Percentiles rank a stretch among this genome's conserved stretches.
Conservation (phyloP, 2,113 vertebrate species). For the Oncorhynchus nerka region DNA sequence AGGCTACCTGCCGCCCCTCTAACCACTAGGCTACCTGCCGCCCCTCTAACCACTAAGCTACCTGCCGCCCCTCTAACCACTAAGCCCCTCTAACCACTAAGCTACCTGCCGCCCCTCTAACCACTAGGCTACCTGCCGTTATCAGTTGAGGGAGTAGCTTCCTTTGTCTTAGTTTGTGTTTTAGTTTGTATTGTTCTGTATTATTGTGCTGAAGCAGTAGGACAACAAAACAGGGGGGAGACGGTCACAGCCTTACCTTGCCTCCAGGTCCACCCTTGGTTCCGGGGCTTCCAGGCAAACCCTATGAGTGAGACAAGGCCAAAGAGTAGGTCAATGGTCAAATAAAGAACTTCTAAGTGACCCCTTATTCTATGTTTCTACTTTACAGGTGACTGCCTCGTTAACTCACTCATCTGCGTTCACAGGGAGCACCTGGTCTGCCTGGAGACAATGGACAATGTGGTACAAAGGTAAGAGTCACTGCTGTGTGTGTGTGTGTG, state of each 20-base stretch:
- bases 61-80: too few species aligned
- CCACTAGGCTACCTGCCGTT: neutral
- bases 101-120: too few species aligned
- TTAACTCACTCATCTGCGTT: slow-evolving; percentile 18
- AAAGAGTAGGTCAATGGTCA: neutral
- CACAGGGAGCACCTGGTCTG: slow-evolving; percentile 81
- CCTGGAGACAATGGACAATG: slow-evolving; percentile 76
- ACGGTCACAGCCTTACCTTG: slow-evolving; percentile 72
- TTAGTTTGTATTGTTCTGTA: too few species aligned
- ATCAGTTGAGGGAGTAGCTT: neutral
- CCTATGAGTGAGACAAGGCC: slow-evolving; percentile 66
- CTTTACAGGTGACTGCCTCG: neutral
- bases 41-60: too few species aligned
- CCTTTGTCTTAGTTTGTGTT: too few species aligned
- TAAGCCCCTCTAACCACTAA: too few species aligned
- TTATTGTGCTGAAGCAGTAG: neutral
- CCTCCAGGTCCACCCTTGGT: slow-evolving; percentile 85
- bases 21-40: too few species aligned
- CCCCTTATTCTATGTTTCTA: neutral
- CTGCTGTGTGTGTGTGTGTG: neutral
- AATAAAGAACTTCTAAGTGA: neutral
- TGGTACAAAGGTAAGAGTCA: slow-evolving; percentile 84
- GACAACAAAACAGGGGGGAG: neutral
- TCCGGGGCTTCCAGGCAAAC: slow-evolving; percentile 88
- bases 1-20: too few species aligned